phyloP scores from a whole-genome alignment of 1,140 invertebrate species.

The Drosophila parvula region DNA sequence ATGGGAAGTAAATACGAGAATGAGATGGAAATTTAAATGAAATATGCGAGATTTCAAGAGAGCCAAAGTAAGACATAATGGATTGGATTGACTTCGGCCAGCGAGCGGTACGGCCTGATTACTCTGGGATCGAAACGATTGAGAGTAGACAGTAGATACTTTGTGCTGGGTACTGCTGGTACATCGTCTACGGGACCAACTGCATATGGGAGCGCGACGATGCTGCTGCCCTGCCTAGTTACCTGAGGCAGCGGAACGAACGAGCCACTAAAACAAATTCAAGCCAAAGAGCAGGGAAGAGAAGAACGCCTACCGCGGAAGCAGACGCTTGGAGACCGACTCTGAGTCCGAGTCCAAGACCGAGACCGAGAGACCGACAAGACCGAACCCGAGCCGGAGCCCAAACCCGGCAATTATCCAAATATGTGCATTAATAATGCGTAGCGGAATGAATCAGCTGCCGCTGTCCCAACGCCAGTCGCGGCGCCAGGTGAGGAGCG shows the following conservation, averaged over 20 bases:
- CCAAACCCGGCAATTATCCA: constrained; percentile 80
- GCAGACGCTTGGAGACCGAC: constrained; percentile 74
- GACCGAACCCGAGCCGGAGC: neutral
- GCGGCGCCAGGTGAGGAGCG: constrained; percentile 20
- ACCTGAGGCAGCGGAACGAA: constrained; percentile 29
- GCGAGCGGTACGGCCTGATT: constrained; percentile 8
- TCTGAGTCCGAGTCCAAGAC: constrained; percentile 6
- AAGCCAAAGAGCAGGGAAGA: constrained; percentile 62
- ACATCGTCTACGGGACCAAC: neutral
- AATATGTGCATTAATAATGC: constrained; percentile 83
- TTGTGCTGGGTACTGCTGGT: neutral
- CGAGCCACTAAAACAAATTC: constrained; percentile 73
- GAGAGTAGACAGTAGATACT: neutral
- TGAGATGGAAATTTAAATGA: constrained; percentile 56
- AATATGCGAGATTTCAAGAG: constrained; percentile 48
- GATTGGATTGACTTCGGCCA: constrained; percentile 23
- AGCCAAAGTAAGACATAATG: constrained; percentile 40
- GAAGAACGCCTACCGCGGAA: constrained; percentile 76
- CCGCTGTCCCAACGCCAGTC: constrained; percentile 39
- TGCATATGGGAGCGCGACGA: constrained; percentile 5
- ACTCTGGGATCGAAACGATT: neutral
- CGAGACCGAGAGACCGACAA: neutral
- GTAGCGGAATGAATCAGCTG: constrained; percentile 80
- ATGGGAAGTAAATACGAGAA: constrained; percentile 77
- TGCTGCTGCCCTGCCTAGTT: constrained; percentile 8